Evolutionary conservation across 2,888 invertebrate genomes (phyloP).

Genomic region (Tetragonisca angustula): DNA sequence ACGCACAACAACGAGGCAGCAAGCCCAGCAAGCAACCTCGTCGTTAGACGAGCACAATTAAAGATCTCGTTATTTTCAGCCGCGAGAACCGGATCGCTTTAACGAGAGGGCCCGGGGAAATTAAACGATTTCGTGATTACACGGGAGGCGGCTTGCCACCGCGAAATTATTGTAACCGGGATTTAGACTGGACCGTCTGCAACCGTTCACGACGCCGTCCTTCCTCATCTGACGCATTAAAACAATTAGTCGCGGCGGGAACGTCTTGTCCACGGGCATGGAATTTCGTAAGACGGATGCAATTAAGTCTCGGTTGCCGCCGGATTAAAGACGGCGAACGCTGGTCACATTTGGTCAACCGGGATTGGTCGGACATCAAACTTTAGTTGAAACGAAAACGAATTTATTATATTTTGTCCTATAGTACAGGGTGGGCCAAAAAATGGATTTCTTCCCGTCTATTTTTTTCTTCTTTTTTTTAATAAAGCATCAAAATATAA

Average conservation of each 20-base stretch:
- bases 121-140: conserved; percentile 49
- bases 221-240: not conserved
- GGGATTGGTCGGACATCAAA: no score
- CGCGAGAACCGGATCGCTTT: conserved; percentile 43
- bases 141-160: conserved; percentile 15
- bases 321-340: not conserved
- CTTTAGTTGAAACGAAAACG: no score
- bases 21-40: conserved; percentile 5
- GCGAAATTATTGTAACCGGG: conserved; percentile 27
- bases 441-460: no score
- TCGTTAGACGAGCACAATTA: conserved; percentile 47
- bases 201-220: conserved; percentile 1
- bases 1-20: conserved; percentile 7
- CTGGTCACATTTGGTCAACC: no score
- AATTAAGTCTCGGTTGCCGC: no score
- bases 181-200: not conserved
- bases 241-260: not conserved
- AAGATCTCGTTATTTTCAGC: conserved; percentile 51
- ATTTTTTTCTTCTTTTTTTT: no score
- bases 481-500: no score
- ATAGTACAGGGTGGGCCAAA: no score
- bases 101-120: conserved; percentile 24
- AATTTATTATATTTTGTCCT: no score
- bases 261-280: no score
- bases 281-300: not conserved